Evolutionary conservation across 1,140 invertebrate species (phyloP), one percentile per base, ranked within the genome.

Genomic region (Mactra quadrangularis): DNA sequence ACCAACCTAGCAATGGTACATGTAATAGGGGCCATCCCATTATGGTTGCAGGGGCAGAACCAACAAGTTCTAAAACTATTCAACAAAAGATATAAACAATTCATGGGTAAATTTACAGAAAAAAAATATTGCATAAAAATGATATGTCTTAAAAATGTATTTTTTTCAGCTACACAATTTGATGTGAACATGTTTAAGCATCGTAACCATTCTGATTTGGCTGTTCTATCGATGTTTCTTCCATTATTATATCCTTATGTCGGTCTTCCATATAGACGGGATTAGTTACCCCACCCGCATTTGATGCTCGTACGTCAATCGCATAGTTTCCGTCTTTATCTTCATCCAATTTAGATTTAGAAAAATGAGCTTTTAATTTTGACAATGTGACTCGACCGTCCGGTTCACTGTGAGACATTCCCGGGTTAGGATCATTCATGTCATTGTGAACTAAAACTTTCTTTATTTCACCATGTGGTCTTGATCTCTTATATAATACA

Each of bases 401-500:
- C 29, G 79, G 45, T 17, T 33, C 60, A 1, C 70, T 22, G n/a
- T 50, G 41, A 22, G 55, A n/a, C n/a, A 47, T 4, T 6, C 38
- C 19, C 1, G 79, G 45, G 35, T 62, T 74, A 25, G 79, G 79
- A 31, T 82, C 79, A 72, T 82, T 82, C 70, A 59, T 72, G 57
- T 82, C 79, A 74, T 82, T 74, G 13, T 82, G 79, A 27, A 82
- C 70, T 38, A 74, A 45, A 38, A 82, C 79, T 60, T 74, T 82
- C 33, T 82, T 75, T 19, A 82, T 75, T 35, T 82, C 79, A 4
- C 79, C 60, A 25, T 64, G n/a, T 41, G 79, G 70, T 13, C 70
- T 68, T 31, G 59, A 29, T 15, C 60, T 41, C n/a, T 64, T 38
- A 25, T 77, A 85, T 3, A 77, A 68, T 22, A 82, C 33, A 38